Evolutionary conservation across 1,140 invertebrate genomes (phyloP), one percentile per base, ranked within the genome.

Genomic region (Drosophila setifemur): DNA sequence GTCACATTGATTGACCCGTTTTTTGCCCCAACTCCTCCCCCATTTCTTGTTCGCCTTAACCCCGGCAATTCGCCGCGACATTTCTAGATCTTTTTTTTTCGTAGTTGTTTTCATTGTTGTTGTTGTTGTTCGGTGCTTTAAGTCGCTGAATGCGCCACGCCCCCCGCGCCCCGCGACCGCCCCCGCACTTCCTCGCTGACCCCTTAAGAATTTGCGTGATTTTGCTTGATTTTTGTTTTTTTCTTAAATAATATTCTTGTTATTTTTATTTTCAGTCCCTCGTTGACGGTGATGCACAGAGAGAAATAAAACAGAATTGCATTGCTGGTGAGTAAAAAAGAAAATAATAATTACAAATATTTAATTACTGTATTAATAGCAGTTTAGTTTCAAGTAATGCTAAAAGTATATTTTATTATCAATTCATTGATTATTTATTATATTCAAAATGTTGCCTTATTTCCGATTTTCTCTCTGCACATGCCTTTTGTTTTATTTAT

Each of bases 401-500:
- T 4, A 1, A 0, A 21, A 9, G 33, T 52, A 61, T 40, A 23
- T 54, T 53, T 53, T 53, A 52, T 66, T 77, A n/a, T n/a, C n/a
- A 23, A 23, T 23, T 23, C 21, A 23, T n/a, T n/a, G n/a, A n/a
- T n/a, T 68, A 47, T 16, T 23, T 3, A 2, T 23, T 23, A 23
- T 23, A 23, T 74, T 31, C n/a, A 26, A 19, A 23, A 23, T 23
- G 5, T 37, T 18, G 1, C 12, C 12, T 18, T 18, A 16, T 18
- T 14, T 0, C 6, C 55, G 53, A 49, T 52, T n/a, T 29, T 55
- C 48, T 37, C 37, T 31, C 21, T 74, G 44, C 12, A 55, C 58
- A 48, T 54, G 47, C 48, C 40, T 64, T 73, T 74, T 79, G 64
- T 74, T 79, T 83, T 83, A 77, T 85, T 85, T 78, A 64, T 48